phyloP scores from a whole-genome alignment of 2,113 vertebrate species.

The Corvus cornix region DNA sequence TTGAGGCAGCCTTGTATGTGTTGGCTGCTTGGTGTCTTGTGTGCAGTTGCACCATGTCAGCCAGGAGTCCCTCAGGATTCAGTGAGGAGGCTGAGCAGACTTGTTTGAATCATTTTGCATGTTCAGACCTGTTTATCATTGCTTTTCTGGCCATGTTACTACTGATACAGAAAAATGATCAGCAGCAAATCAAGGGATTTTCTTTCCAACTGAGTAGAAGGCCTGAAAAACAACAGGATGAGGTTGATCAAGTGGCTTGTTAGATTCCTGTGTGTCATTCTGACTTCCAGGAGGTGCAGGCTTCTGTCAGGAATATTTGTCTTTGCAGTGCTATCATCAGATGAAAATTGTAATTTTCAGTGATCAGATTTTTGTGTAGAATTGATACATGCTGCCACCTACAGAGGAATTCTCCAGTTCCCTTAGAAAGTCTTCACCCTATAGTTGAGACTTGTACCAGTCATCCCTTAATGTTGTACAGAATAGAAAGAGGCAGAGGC shows the following conservation, averaged over 20 bases:
- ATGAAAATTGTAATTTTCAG: not conserved
- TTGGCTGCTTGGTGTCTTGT: not conserved
- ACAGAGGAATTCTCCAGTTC: not conserved
- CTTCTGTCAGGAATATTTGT: not conserved
- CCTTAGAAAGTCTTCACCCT: not conserved
- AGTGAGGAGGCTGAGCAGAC: not conserved
- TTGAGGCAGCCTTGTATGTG: not conserved
- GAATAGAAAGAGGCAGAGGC: not conserved
- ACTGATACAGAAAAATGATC: not conserved
- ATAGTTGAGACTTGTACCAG: fast-evolving
- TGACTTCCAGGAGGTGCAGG: not conserved
- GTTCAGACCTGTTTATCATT: not conserved
- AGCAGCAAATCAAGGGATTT: not conserved
- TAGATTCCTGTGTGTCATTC: not conserved
- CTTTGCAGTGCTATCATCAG: not conserved
- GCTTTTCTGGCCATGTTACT: not conserved
- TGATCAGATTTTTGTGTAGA: fast-evolving
- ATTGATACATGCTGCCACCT: not conserved
- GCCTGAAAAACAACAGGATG: not conserved
- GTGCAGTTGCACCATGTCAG: fast-evolving
- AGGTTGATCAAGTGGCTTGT: not conserved
- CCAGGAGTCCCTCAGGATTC: not conserved
- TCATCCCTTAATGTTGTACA: not conserved
- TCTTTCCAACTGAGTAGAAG: not conserved
- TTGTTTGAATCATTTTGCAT: not conserved